Evolutionary conservation across 2,797 vertebrate species (phyloP).

Genomic region (Discoglossus pictus): DNA sequence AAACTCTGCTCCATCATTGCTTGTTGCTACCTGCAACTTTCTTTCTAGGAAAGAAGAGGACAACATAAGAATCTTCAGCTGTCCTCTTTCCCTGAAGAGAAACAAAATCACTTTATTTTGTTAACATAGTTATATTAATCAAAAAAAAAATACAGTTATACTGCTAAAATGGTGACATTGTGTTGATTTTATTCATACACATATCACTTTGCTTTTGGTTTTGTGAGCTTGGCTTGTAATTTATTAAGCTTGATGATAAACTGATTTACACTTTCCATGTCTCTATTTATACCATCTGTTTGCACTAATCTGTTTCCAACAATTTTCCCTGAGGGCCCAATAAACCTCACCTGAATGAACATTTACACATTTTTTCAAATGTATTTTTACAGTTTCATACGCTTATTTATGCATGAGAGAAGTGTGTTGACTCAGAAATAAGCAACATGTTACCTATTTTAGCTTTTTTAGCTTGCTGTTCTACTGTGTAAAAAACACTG

Average conservation of each 20-base stretch:
- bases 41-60: no score
- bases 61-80: no score
- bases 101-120: no score
- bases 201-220: not conserved
- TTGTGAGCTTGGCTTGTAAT: conserved; percentile 4
- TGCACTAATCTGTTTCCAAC: conserved; percentile 2
- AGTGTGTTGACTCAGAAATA: conserved; percentile 17
- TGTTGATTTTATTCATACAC: not conserved
- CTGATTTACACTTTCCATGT: conserved; percentile 17
- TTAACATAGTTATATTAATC: no score
- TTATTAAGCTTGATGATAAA: not conserved
- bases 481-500: no score
- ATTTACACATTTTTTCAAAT: conserved; percentile 17
- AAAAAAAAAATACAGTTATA: no score
- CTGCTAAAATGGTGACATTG: not conserved
- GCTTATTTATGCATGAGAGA: conserved; percentile 17
- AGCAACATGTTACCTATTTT: conserved; percentile 5
- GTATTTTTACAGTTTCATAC: conserved; percentile 16
- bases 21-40: no score
- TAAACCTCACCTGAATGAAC: not conserved
- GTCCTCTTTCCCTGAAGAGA: no score
- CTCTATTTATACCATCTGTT: conserved; percentile 25
- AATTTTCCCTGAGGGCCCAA: not conserved
- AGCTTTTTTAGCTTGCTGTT: conserved; percentile 1
- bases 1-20: no score